Percentiles rank a stretch among this genome's conserved stretches.
These are phyloP conservation scores for Gari tellinella DNA, from an alignment of 2,888 invertebrate species.

Conservation along the genomic window DNA sequence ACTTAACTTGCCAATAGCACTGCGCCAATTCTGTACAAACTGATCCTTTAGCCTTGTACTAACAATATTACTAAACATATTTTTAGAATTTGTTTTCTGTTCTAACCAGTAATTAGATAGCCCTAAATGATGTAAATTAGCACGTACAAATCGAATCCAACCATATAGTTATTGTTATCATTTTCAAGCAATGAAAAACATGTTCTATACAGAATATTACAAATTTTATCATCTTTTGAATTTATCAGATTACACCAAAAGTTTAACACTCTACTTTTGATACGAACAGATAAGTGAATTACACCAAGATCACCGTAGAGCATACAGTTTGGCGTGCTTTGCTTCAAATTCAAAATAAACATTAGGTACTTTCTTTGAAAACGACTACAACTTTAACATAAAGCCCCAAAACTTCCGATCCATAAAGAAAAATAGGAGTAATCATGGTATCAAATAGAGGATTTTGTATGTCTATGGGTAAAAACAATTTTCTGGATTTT, in stretches of 20 bases:
- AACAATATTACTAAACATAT: no score
- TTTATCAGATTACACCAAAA: no score
- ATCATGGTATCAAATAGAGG: conserved; percentile 8
- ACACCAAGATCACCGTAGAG: no score
- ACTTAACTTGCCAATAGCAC: no score
- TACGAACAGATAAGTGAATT: no score
- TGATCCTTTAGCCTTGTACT: no score
- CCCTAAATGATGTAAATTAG: conserved; percentile 2
- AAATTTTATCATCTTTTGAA: no score
- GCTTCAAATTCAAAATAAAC: conserved; percentile 4
- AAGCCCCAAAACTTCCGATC: conserved; percentile 4
- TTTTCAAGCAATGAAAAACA: no score
- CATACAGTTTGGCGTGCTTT: not conserved
- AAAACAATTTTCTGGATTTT: conserved; percentile 3
- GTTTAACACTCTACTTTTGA: no score
- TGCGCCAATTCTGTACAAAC: conserved; percentile 10
- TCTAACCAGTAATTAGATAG: conserved; percentile 6
- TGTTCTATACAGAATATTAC: no score
- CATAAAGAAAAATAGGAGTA: conserved; percentile 3
- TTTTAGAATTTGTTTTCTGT: conserved; percentile 2
- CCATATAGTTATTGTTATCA: no score
- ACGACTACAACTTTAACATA: not conserved
- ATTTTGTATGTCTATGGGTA: conserved; percentile 5
- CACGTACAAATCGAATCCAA: conserved; percentile 2
- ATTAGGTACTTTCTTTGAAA: no score